Conservation (phyloP, 2,888 invertebrate genomes). For the Caenorhabditis zanzibari region DNA sequence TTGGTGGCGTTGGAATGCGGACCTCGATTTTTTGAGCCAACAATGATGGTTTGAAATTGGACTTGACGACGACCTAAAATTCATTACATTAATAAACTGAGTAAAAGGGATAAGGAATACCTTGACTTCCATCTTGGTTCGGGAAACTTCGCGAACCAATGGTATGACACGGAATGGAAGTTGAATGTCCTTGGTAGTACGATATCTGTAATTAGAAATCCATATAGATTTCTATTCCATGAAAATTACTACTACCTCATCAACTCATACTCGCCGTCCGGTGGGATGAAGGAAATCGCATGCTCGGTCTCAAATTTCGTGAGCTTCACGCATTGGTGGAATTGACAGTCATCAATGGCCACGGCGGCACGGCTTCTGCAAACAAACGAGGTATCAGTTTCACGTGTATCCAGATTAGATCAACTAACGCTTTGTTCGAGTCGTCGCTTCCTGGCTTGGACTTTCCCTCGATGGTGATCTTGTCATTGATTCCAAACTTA, state of each 20-base stretch:
- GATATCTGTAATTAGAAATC: constrained; percentile 87
- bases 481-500: constrained; percentile 99
- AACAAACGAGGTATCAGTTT: constrained; percentile 48
- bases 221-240: not conserved
- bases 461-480: constrained; percentile 95
- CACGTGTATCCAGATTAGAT: constrained; percentile 14
- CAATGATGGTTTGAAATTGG: constrained; percentile 98
- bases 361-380: constrained; percentile 92
- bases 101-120: too few relatives aligned
- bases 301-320: constrained; percentile 99
- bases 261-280: constrained; percentile 99
- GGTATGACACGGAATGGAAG: constrained; percentile 99
- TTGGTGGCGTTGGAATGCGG: constrained; percentile 97
- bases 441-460: constrained; percentile 87
- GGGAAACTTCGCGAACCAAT: constrained; percentile 96
- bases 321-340: constrained; percentile 99
- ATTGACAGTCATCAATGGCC: constrained; percentile 99
- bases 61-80: constrained; percentile 92
- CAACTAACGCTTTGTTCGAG: constrained; percentile 87
- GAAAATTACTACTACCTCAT: constrained; percentile 87
- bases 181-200: constrained; percentile 99
- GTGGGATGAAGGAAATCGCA: constrained; percentile 99
- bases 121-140: constrained; percentile 99
- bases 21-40: constrained; percentile 98
- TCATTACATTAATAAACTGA: not conserved